Percentiles rank a stretch among this genome's conserved stretches.
phyloP scores from a whole-genome alignment of 2,113 vertebrate genomes.

The Gambusia holbrooki region DNA sequence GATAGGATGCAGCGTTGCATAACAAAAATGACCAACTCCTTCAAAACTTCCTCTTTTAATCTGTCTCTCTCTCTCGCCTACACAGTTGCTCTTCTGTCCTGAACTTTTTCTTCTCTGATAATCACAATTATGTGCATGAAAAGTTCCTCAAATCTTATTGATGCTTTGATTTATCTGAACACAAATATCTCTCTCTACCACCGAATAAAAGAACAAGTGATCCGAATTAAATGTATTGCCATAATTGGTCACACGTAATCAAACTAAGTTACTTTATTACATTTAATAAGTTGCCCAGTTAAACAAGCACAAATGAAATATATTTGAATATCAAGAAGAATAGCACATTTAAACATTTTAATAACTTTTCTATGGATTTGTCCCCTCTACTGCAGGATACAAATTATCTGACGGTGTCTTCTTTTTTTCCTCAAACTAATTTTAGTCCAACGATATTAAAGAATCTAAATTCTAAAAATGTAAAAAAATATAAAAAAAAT shows the following conservation, averaged over 20 bases:
- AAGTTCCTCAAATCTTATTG: background rate
- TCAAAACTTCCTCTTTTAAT: constrained; percentile 70
- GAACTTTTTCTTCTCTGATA: background rate
- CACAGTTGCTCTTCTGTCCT: constrained; percentile 9
- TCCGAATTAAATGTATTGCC: too few relatives aligned
- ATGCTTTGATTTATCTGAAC: background rate
- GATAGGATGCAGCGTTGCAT: constrained; percentile 49
- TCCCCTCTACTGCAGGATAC: background rate
- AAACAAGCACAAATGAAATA: too few relatives aligned
- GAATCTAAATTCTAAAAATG: background rate
- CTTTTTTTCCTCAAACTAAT: background rate
- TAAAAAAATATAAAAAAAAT: background rate
- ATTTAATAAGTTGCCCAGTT: too few relatives aligned
- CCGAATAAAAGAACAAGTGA: too few relatives aligned
- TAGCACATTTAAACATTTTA: too few relatives aligned
- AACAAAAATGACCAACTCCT: constrained; percentile 38
- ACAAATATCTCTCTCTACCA: too few relatives aligned
- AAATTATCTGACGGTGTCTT: background rate
- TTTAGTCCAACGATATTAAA: background rate
- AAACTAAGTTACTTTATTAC: too few relatives aligned
- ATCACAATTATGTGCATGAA: constrained; percentile 15
- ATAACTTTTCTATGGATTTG: background rate
- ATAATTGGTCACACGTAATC: too few relatives aligned
- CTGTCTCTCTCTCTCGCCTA: constrained; percentile 4
- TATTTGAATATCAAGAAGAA: too few relatives aligned